phyloP scores from a whole-genome alignment of 2,888 invertebrate species.

The Drosophila differens region DNA sequence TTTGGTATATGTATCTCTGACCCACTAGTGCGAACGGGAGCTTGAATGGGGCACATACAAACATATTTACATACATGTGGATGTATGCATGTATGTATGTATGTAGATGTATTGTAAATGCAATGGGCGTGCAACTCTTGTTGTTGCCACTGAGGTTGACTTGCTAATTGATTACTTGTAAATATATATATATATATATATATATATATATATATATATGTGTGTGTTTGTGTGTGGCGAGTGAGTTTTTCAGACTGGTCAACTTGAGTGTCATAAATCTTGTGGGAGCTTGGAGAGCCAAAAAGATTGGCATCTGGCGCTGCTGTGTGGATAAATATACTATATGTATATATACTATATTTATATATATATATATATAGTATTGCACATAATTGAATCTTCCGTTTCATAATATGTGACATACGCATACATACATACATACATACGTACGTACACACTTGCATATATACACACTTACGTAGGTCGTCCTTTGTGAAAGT shows the following conservation, averaged over 20 bases:
- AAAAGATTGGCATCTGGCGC: conserved; percentile 1
- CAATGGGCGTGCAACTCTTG: conserved; percentile 18
- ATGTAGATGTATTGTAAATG: neutral
- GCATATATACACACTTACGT: neutral
- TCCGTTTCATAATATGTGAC: conserved; percentile 80
- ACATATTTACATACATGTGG: neutral
- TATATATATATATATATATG: neutral
- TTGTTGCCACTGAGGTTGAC: conserved; percentile 7
- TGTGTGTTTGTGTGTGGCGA: neutral
- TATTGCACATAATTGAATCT: conserved; percentile 73
- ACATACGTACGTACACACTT: neutral
- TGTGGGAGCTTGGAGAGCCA: conserved; percentile 1
- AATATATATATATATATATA: neutral
- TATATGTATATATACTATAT: neutral
- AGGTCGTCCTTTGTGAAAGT: neutral
- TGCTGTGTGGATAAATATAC: neutral
- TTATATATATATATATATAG: neutral
- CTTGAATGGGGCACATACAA: neutral
- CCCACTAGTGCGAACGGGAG: conserved; percentile 1
- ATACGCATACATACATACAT: conserved; percentile 32
- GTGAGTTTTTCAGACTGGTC: neutral
- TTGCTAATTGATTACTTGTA: conserved; percentile 23
- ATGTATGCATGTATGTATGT: neutral
- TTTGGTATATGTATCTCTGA: conserved; percentile 3
- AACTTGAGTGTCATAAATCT: conserved; percentile 26